Evolutionary conservation across 53 echinoderm and acorn worm genomes (phyloP).

Genomic region (Apostichopus leukothele): DNA sequence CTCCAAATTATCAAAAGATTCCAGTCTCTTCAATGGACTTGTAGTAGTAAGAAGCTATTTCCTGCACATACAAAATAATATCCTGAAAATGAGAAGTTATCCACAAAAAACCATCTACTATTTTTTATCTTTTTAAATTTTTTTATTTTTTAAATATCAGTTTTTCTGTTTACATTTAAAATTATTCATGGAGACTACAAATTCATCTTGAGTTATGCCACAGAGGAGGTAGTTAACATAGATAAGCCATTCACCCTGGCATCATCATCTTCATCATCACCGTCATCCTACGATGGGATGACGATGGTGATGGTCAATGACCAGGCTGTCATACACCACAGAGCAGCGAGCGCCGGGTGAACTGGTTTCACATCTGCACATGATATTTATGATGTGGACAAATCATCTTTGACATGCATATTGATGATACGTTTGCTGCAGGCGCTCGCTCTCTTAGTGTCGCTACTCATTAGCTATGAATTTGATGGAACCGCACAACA

Average conservation of each 20-base stretch:
- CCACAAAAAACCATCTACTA: too few relatives aligned
- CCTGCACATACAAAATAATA: too few relatives aligned
- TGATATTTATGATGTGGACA: constrained; percentile 49
- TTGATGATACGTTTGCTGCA: constrained; percentile 35
- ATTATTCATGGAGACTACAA: background rate
- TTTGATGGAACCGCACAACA: constrained; percentile 9
- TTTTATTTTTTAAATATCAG: too few relatives aligned
- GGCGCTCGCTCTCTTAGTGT: background rate
- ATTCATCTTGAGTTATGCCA: background rate
- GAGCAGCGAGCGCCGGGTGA: constrained; percentile 8
- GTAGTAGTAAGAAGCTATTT: too few relatives aligned
- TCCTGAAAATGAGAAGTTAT: too few relatives aligned
- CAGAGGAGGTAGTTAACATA: background rate
- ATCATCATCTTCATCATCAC: too few relatives aligned
- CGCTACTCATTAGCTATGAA: constrained; percentile 45
- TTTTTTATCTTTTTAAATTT: too few relatives aligned
- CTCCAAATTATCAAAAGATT: too few relatives aligned
- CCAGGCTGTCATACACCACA: constrained; percentile 33
- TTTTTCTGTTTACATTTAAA: background rate
- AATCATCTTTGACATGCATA: constrained; percentile 51
- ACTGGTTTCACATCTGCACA: constrained; percentile 47
- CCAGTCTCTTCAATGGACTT: too few relatives aligned
- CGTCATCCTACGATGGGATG: too few relatives aligned
- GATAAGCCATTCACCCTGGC: background rate
- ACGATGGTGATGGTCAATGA: constrained; percentile 20